These are phyloP conservation scores for Lutjanus campechanus DNA, from an alignment of 2,797 vertebrate genomes.

Conservation along the genomic window DNA sequence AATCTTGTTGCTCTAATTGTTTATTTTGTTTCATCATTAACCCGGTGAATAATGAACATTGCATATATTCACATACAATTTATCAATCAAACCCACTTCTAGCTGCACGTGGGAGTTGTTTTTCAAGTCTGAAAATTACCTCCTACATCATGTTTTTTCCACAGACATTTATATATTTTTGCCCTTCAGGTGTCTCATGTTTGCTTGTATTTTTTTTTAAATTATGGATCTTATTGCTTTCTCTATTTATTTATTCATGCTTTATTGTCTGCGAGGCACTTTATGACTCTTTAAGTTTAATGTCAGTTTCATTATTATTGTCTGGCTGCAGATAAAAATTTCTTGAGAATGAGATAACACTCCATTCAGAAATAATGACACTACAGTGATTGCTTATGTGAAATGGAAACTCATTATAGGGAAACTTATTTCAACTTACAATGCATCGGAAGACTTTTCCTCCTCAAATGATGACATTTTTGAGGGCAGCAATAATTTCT, in stretches of 20 bases:
- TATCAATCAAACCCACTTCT: conserved; percentile 39
- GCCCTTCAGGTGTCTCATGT: not conserved
- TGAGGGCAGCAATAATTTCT: conserved; percentile 8
- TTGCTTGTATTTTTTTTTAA: not conserved
- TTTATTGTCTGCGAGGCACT: conserved; percentile 17
- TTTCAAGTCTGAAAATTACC: not conserved
- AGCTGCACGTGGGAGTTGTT: not conserved
- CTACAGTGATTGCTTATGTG: not conserved
- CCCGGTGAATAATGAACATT: conserved; percentile 22
- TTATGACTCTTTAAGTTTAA: conserved; percentile 25
- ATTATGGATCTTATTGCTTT: conserved; percentile 5
- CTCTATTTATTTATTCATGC: conserved; percentile 8
- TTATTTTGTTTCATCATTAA: conserved; percentile 54
- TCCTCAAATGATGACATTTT: not conserved
- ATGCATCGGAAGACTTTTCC: conserved; percentile 9
- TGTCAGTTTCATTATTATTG: conserved; percentile 37
- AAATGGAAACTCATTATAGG: conserved; percentile 30
- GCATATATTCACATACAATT: conserved; percentile 42
- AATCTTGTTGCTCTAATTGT: conserved; percentile 33
- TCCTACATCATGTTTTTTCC: not conserved
- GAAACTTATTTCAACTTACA: conserved; percentile 14
- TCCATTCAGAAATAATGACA: conserved; percentile 3
- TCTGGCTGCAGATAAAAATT: conserved; percentile 26
- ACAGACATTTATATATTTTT: not conserved
- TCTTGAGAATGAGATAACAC: conserved; percentile 16